Conservation (phyloP, 2,113 vertebrate species). For the Dunckerocampus dactyliophorus region DNA sequence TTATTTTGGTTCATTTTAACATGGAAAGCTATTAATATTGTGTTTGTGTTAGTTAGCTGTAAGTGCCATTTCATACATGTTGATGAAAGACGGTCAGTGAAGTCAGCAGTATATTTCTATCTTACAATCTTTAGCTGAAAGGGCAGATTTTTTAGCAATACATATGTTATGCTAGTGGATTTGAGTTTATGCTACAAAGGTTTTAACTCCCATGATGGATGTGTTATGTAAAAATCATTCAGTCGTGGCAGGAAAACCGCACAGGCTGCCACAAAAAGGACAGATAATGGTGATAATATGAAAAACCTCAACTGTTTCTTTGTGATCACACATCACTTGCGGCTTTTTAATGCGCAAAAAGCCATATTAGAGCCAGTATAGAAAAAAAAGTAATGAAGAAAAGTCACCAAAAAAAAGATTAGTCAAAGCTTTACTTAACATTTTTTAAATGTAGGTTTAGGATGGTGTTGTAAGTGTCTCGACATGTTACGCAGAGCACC, state of each 20-base stretch:
- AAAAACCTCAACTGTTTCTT: slow-evolving; percentile 14
- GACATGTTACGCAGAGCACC: slow-evolving; percentile 19
- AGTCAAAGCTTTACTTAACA: slow-evolving; percentile 17
- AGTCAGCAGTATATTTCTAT: not conserved
- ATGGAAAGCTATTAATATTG: slow-evolving; percentile 14
- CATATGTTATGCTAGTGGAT: not conserved
- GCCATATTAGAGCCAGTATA: not conserved
- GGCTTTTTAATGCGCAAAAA: not conserved
- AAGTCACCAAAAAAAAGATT: no score
- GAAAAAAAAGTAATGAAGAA: slow-evolving; percentile 10
- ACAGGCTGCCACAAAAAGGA: slow-evolving; percentile 2
- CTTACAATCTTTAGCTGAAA: not conserved
- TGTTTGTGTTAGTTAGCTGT: slow-evolving; percentile 29
- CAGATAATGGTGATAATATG: slow-evolving; percentile 11
- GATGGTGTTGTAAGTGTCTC: slow-evolving; percentile 13
- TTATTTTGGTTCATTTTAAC: slow-evolving; percentile 54
- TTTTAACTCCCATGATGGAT: not conserved
- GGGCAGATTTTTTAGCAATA: not conserved
- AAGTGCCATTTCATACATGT: slow-evolving; percentile 48
- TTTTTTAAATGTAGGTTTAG: slow-evolving; percentile 22
- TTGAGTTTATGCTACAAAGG: not conserved
- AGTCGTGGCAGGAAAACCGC: slow-evolving; percentile 5
- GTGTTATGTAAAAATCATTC: slow-evolving; percentile 2
- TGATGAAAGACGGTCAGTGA: slow-evolving; percentile 43
- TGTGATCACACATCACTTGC: slow-evolving; percentile 27